A percentile compares a stretch with the other conserved stretches of the same genome.
These are phyloP conservation scores for Propithecus coquereli DNA, from an alignment of 2,113 vertebrate species.

Conservation along the genomic window DNA sequence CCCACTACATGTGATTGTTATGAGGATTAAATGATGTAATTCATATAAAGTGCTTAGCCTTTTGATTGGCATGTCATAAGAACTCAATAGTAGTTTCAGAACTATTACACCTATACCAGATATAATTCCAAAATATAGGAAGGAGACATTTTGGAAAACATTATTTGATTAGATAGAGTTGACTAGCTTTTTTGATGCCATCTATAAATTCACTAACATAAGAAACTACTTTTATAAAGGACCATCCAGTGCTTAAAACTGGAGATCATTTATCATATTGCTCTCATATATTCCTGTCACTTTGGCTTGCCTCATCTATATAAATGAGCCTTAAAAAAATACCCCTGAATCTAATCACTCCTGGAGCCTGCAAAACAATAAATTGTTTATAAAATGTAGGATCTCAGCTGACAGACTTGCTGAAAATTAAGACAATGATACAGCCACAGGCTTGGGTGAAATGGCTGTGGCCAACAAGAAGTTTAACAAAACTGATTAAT, in stretches of 20 bases:
- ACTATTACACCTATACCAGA: not conserved
- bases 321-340: slow-evolving; percentile 27
- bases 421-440: not conserved
- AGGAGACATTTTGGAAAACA: not conserved
- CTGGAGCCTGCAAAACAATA: not conserved
- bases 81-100: not conserved
- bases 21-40: not conserved
- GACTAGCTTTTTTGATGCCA: not conserved
- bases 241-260: not conserved
- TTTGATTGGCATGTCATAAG: not conserved
- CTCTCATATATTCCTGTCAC: not conserved
- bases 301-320: slow-evolving; percentile 14
- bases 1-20: not conserved
- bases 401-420: not conserved
- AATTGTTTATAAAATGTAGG: slow-evolving; percentile 5
- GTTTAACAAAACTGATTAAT: not conserved
- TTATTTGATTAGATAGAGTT: slow-evolving; percentile 3
- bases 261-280: slow-evolving; percentile 26
- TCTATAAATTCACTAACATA: slow-evolving; percentile 20
- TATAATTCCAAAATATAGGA: slow-evolving; percentile 3
- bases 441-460: not conserved
- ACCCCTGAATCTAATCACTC: not conserved
- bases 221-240: slow-evolving; percentile 35
- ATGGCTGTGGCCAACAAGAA: not conserved
- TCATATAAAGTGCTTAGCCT: not conserved